phyloP scores from a whole-genome alignment of 2,888 invertebrate genomes.

The Leptopilina drosophilae region DNA sequence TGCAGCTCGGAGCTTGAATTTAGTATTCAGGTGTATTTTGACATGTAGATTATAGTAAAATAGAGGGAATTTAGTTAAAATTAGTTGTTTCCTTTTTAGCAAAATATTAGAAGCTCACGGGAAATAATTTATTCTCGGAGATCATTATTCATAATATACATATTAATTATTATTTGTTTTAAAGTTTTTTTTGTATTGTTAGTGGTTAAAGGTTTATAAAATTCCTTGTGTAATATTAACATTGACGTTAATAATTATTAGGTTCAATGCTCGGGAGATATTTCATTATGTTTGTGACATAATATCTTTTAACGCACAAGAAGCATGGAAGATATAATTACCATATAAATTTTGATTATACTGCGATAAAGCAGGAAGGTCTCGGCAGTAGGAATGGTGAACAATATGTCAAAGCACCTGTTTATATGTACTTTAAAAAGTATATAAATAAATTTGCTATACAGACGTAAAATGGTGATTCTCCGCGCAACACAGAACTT shows the following conservation, averaged over 20 bases:
- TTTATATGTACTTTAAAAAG: too few relatives aligned
- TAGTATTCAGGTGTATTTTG: too few relatives aligned
- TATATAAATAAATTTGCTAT: too few relatives aligned
- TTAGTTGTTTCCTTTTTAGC: too few relatives aligned
- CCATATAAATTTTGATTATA: conserved; percentile 12
- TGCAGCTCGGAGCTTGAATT: too few relatives aligned
- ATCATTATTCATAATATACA: background rate
- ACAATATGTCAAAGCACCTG: background rate
- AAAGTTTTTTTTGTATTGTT: too few relatives aligned
- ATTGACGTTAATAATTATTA: background rate
- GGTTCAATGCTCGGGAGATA: background rate
- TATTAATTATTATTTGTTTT: background rate
- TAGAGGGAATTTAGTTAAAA: too few relatives aligned
- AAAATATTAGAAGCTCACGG: too few relatives aligned
- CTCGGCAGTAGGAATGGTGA: background rate
- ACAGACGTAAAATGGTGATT: too few relatives aligned
- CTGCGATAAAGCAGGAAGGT: background rate
- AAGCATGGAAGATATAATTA: background rate
- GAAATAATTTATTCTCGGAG: too few relatives aligned
- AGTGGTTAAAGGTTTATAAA: background rate
- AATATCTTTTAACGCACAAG: background rate
- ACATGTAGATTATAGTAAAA: too few relatives aligned
- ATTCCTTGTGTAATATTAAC: background rate
- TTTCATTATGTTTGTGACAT: background rate
- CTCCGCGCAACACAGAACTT: too few relatives aligned